These are phyloP conservation scores for Seriola dumerili DNA, from an alignment of 2,113 vertebrate species.

Conservation along the genomic window DNA sequence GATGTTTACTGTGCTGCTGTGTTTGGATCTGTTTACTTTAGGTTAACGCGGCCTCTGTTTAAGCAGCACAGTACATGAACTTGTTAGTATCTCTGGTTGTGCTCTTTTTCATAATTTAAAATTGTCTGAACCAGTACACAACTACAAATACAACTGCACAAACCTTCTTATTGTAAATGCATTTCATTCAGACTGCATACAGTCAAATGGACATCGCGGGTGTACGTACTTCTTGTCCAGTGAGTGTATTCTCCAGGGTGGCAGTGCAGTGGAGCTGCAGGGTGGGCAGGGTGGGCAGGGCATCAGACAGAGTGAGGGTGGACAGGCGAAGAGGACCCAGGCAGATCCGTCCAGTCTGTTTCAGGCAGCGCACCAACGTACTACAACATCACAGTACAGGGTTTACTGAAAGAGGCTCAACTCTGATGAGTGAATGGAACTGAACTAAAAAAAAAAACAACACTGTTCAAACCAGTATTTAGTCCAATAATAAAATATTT, in stretches of 20 bases:
- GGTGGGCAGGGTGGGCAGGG: slow-evolving; percentile 90
- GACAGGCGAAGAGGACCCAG: slow-evolving; percentile 94
- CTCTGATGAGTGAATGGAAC: not conserved
- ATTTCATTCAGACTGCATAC: fast-evolving
- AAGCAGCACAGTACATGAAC: not conserved
- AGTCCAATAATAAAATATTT: too few relatives aligned
- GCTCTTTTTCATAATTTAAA: not conserved
- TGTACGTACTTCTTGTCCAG: slow-evolving; percentile 81
- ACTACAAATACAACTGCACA: not conserved
- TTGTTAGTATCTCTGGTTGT: not conserved
- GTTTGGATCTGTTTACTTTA: not conserved
- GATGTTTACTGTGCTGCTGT: not conserved
- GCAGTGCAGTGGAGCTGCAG: slow-evolving; percentile 94
- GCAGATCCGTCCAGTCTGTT: slow-evolving; percentile 93
- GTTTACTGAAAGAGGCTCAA: not conserved
- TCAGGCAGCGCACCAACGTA: slow-evolving; percentile 91
- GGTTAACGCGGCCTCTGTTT: not conserved
- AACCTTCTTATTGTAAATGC: not conserved
- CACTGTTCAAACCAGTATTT: not conserved
- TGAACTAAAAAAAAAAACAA: not conserved
- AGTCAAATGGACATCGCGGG: not conserved
- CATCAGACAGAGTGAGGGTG: slow-evolving; percentile 90
- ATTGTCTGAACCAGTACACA: not conserved
- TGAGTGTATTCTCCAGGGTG: slow-evolving; percentile 91
- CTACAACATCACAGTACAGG: slow-evolving; percentile 53